Evolutionary conservation across 2,888 invertebrate species (phyloP).

Genomic region (Pristionchus japonicus): DNA sequence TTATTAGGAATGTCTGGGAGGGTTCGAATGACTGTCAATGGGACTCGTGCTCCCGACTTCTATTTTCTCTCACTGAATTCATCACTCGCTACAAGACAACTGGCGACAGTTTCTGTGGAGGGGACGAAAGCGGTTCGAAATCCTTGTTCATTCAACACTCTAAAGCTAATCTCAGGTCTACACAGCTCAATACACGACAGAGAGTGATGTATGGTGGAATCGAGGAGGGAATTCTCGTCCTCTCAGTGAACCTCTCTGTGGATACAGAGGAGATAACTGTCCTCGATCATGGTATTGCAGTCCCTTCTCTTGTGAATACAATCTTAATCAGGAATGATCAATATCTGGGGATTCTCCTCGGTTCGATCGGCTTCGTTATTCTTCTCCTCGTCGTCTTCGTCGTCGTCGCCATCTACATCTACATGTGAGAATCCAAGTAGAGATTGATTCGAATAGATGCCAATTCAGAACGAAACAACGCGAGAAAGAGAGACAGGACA

Average conservation of each 20-base stretch:
- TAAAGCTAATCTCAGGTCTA: not conserved
- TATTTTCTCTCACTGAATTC: constrained; percentile 43
- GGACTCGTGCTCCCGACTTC: constrained; percentile 48
- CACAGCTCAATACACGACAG: not conserved
- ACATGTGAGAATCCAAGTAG: not conserved
- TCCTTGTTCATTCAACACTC: not conserved
- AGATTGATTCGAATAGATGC: not conserved
- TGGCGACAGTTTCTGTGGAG: not conserved
- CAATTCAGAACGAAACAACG: constrained; percentile 50
- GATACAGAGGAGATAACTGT: constrained; percentile 53
- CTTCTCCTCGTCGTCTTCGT: constrained; percentile 52
- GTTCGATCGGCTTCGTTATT: constrained; percentile 52
- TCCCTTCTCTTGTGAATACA: no score
- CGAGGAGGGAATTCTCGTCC: constrained; percentile 47
- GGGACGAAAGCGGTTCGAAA: no score
- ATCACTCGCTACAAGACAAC: not conserved
- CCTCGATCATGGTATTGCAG: not conserved
- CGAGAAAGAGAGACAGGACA: constrained; percentile 56
- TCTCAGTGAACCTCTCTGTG: constrained; percentile 53
- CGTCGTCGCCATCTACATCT: constrained; percentile 52
- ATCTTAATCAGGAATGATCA: constrained; percentile 44
- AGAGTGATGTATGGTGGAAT: constrained; percentile 53
- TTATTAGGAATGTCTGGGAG: constrained; percentile 36
- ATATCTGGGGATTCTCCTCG: constrained; percentile 58
- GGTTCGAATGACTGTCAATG: constrained; percentile 47